Evolutionary conservation across 1,140 invertebrate species (phyloP).

Genomic region (Ceratina calcarata): DNA sequence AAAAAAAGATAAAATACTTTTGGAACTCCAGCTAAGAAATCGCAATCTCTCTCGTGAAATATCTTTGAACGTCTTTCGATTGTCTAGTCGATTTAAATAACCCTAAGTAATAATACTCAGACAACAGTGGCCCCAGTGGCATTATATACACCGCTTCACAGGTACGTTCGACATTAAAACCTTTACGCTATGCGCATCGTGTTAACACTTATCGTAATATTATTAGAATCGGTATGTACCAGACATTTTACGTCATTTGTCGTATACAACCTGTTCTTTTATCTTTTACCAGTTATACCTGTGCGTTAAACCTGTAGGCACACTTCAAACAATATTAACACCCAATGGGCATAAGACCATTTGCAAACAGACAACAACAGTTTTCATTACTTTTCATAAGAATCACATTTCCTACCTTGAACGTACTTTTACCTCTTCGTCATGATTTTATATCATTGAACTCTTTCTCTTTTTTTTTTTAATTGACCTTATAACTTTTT

Average conservation of each 20-base stretch:
- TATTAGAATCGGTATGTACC: constrained; percentile 51
- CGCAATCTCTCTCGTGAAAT: constrained; percentile 56
- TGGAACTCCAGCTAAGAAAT: constrained; percentile 18
- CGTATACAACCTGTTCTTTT: constrained; percentile 78
- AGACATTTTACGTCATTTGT: constrained; percentile 76
- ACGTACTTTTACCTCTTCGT: constrained; percentile 47
- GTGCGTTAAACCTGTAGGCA: constrained; percentile 81
- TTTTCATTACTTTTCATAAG: constrained; percentile 61
- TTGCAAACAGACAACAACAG: constrained; percentile 68
- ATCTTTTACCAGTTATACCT: constrained; percentile 78
- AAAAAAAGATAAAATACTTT: constrained; percentile 10
- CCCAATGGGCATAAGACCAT: constrained; percentile 73
- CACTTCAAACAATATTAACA: constrained; percentile 80
- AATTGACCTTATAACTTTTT: constrained; percentile 29
- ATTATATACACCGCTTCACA: constrained; percentile 53
- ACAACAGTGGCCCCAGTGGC: constrained; percentile 65
- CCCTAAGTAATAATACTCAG: constrained; percentile 45
- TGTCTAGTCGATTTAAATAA: constrained; percentile 54
- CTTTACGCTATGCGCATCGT: constrained; percentile 39
- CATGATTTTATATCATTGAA: constrained; percentile 31
- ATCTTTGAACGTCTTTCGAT: constrained; percentile 47
- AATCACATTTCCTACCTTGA: constrained; percentile 70
- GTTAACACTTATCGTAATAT: constrained; percentile 25
- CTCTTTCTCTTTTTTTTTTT: constrained; percentile 28
- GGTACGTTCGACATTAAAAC: constrained; percentile 48